Base-by-base conservation (phyloP, 2,113 vertebrate species). In the Caretta caretta region DNA sequence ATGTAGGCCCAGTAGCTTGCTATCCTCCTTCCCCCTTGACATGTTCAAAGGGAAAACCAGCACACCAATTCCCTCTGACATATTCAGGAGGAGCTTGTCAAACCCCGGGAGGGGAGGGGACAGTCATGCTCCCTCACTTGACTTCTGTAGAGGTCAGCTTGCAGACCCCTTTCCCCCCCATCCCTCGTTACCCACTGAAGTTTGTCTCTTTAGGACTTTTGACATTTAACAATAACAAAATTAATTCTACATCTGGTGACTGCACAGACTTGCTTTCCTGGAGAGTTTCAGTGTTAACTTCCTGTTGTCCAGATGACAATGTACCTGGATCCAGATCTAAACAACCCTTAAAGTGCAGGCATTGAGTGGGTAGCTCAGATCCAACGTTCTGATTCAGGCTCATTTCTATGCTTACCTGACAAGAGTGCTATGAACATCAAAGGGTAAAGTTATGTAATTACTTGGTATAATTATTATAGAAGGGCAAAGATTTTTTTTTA, bases 401-500 rank as follows among this genome's bases (percentile, higher is more conserved):
- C 87, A 78, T 88, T 93, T 78, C 82, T 84, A 38, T 88, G 91
- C 92, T 97, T 92, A 97, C 95, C 91, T 92, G 84, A 94, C 75
- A 97, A 87, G 84, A 97, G 96, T 91, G 91, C 51, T 84, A 84
- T 17, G 35, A 92, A 76, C 95, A 97, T 82, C 90, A 96, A 97
- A 97, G 94, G 94, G 84, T 93, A 85, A 96, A 96, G 90, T 95
- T 84, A 90, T 91, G 84, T 84, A 95, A 96, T 93, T 96, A 31
- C 86, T 94, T 69, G 35, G 91, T 80, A 95, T 87, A 94, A 90
- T 65, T 89, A 89, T 93, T 86, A 95, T 2, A 90, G 69, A 89
- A 93, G 94, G 94, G 75, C 94, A 96, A 95, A 94, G 88, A 24
- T 11, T 51, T 95, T 94, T 94, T 93, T 94, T 95, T 96, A 97